These are phyloP conservation scores for Incurvaria masculella DNA, from an alignment of 2,888 invertebrate species.

Conservation along the genomic window DNA sequence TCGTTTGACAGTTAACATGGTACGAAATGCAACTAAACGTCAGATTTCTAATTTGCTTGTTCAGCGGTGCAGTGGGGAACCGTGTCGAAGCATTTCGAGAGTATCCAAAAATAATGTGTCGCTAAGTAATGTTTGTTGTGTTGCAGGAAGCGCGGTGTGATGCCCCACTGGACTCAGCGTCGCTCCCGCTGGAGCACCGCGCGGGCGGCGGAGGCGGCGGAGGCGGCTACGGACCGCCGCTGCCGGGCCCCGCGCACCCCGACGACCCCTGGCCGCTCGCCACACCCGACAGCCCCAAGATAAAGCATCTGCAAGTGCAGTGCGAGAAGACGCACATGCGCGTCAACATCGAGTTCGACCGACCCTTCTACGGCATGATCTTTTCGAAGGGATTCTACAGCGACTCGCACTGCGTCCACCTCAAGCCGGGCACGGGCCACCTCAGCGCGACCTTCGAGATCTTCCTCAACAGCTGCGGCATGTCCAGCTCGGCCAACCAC, in stretches of 20 bases:
- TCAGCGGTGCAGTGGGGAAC: no score
- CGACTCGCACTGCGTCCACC: slow-evolving; percentile 86
- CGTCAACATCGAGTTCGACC: slow-evolving; percentile 92
- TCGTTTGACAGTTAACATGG: no score
- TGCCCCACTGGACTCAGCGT: slow-evolving; percentile 77
- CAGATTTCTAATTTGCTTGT: no score
- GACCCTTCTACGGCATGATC: slow-evolving; percentile 94
- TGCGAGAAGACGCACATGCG: slow-evolving; percentile 96
- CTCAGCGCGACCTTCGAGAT: slow-evolving; percentile 92
- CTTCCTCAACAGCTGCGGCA: slow-evolving; percentile 89
- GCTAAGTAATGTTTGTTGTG: slow-evolving; percentile 16
- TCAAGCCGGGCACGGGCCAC: slow-evolving; percentile 88
- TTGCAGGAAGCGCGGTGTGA: slow-evolving; percentile 75
- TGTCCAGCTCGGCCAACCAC: slow-evolving; percentile 90
- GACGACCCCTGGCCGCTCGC: slow-evolving; percentile 90
- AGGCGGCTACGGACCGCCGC: slow-evolving; percentile 73
- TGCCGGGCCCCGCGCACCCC: slow-evolving; percentile 50
- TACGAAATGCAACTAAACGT: no score
- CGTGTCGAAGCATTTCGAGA: no score
- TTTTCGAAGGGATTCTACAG: slow-evolving; percentile 94
- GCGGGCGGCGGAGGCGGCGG: no score
- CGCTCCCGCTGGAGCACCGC: slow-evolving; percentile 77
- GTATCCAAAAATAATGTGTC: no score
- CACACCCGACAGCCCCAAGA: slow-evolving; percentile 87
- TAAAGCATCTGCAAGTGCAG: slow-evolving; percentile 90